Conservation (phyloP, 2,113 vertebrate species). For the Nannobrachium achirus region DNA sequence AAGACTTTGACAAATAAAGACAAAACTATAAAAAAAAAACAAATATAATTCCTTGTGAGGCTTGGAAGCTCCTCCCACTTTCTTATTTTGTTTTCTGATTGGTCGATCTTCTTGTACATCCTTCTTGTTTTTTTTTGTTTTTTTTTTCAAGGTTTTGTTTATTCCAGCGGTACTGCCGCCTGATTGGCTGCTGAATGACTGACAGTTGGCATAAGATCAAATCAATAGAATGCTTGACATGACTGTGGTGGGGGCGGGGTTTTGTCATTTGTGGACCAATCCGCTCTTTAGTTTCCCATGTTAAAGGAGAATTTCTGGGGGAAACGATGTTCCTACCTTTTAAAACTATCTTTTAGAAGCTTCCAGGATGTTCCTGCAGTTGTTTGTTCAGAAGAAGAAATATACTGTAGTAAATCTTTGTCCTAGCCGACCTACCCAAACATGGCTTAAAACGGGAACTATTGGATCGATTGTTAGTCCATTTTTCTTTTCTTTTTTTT, state of each 20-base stretch:
- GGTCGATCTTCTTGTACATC: conserved; percentile 81
- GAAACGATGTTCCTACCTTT: no score
- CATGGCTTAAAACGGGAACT: no score
- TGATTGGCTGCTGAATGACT: conserved; percentile 72
- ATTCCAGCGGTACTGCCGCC: conserved; percentile 64
- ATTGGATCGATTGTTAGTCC: no score
- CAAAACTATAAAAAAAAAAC: conserved; percentile 46
- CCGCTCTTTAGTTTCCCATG: conserved; percentile 41
- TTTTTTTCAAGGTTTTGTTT: conserved; percentile 78
- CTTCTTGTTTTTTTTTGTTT: conserved; percentile 81
- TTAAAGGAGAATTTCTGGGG: no score
- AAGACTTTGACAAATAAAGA: conserved; percentile 78
- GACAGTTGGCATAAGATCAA: conserved; percentile 54
- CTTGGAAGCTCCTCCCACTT: conserved; percentile 84
- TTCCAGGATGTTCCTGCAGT: no score
- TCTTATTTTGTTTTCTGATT: conserved; percentile 83
- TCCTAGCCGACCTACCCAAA: no score
- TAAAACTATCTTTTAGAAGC: no score
- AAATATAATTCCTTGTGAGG: conserved; percentile 52
- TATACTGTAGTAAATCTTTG: no score
- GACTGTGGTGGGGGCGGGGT: conserved; percentile 39
- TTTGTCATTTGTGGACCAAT: conserved; percentile 65
- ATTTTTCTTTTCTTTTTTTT: no score
- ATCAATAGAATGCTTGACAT: conserved; percentile 46
- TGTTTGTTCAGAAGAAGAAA: no score